phyloP scores from a whole-genome alignment of 2,113 vertebrate species.

The Dipodomys stephensi region DNA sequence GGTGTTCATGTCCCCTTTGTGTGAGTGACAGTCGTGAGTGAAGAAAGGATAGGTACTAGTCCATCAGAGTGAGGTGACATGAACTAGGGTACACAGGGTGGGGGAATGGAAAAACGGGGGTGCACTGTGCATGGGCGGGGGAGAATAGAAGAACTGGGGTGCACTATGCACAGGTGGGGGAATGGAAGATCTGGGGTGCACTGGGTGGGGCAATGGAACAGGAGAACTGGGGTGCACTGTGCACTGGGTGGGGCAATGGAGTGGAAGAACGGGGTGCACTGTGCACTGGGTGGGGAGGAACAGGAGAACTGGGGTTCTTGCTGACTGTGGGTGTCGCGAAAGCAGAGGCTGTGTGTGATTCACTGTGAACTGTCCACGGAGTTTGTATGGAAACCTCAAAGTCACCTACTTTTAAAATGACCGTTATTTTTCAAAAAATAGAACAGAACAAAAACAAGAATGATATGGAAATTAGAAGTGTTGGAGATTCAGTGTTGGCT shows the following conservation, averaged over 20 bases:
- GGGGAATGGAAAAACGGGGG: too few relatives aligned
- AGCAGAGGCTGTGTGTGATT: not conserved
- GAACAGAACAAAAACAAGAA: conserved; percentile 1
- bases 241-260: not conserved
- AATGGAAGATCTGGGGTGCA: too few relatives aligned
- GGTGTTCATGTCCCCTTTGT: too few relatives aligned
- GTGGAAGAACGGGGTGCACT: not conserved
- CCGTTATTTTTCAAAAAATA: conserved; percentile 28
- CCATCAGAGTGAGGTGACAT: too few relatives aligned
- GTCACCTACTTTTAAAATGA: not conserved
- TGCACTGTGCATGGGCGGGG: too few relatives aligned
- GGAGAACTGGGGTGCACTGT: not conserved
- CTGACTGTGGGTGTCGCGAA: not conserved
- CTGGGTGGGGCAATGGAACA: too few relatives aligned
- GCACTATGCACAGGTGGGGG: too few relatives aligned
- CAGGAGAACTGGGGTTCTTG: not conserved
- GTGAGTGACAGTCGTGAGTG: too few relatives aligned
- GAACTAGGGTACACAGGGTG: too few relatives aligned
- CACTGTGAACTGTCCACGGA: not conserved
- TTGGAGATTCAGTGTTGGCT: too few relatives aligned
- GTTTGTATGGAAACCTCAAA: conserved; percentile 8
- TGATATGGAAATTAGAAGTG: not conserved
- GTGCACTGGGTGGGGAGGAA: not conserved
- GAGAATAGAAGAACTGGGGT: not conserved
- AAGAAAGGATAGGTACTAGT: too few relatives aligned